phyloP scores from a whole-genome alignment of 1,140 invertebrate genomes.

The Fragariocoptes setiger region DNA sequence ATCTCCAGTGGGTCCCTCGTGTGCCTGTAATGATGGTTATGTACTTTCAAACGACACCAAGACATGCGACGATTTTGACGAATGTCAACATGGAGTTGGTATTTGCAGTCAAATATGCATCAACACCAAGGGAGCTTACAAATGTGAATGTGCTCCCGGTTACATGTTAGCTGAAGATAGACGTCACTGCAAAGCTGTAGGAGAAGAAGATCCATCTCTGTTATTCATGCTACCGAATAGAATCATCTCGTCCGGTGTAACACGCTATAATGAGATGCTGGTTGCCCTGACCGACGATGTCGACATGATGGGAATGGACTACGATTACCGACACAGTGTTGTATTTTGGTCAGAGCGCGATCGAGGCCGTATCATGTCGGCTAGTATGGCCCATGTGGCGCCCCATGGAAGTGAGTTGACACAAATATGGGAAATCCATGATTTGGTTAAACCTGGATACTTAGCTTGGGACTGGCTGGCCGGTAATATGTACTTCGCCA shows the following conservation, averaged over 20 bases:
- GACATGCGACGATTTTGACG: constrained; percentile 7
- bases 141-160: constrained; percentile 4
- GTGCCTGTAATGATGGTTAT: constrained; percentile 4
- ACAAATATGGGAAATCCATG: not conserved
- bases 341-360: constrained; percentile 7
- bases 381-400: not conserved
- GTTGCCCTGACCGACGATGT: not conserved
- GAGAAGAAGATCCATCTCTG: constrained; percentile 14
- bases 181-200: constrained; percentile 10
- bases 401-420: not conserved
- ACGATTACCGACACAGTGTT: constrained; percentile 3
- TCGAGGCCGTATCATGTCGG: constrained; percentile 1
- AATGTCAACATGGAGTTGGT: constrained; percentile 1
- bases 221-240: constrained; percentile 8
- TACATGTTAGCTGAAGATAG: not conserved
- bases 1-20: constrained; percentile 5
- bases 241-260: constrained; percentile 7
- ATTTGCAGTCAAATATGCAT: constrained; percentile 7
- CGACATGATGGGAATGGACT: constrained; percentile 9
- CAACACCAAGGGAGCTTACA: constrained; percentile 7
- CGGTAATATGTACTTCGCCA: constrained; percentile 43
- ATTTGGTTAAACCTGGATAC: not conserved
- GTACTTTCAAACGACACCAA: constrained; percentile 2
- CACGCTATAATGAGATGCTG: not conserved
- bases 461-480: constrained; percentile 34